Evolutionary conservation across 2,113 vertebrate genomes (phyloP), one percentile per base, ranked within the genome.

Genomic region (Platanista minor): DNA sequence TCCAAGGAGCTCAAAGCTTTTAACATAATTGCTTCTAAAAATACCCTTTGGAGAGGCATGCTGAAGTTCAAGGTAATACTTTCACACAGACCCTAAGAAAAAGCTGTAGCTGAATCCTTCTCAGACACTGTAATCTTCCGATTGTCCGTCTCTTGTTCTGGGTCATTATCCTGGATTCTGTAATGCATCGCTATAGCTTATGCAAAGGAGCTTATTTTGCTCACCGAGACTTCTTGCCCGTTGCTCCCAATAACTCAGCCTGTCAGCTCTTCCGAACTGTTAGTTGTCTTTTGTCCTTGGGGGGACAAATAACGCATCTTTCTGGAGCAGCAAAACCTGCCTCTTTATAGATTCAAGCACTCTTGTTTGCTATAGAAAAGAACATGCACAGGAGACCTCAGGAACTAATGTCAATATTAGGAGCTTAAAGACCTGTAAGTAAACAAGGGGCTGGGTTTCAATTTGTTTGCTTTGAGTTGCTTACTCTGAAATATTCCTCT

Each of bases 1-100:
- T 87, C 81, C 43, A 91, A 41, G 95, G 90, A 96, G 71, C 78
- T 87, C 75, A 94, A 92, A 96, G 10, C 49, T 96, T 91, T 98
- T 94, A 96, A 61, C 9, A 2, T 96, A 97, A 98, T 96, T 97
- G 39, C 54, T 95, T 97, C 96, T 98, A 96, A 98, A 98, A 98
- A 97, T 97, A 96, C 13, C 36, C 95, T 36, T 90, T 75, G 66
- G 90, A 93, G 93, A 92, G 80, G 33, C 57, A 23, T 20, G 49
- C 96, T 90, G 46, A 62, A 95, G 82, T 90, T 64, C 88, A 95
- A 95, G 9, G 72, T 78, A 91, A 94, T 67, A 57, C 36, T 82
- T n/a, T 89, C 89, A 66, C 93, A 91, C 78, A n/a, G 27, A 12
- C 66, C 71, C 62, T 25, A 15, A 86, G 17, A 14, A 72, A 94